Evolutionary conservation across 1,140 invertebrate genomes (phyloP).

Genomic region (Apis dorsata): DNA sequence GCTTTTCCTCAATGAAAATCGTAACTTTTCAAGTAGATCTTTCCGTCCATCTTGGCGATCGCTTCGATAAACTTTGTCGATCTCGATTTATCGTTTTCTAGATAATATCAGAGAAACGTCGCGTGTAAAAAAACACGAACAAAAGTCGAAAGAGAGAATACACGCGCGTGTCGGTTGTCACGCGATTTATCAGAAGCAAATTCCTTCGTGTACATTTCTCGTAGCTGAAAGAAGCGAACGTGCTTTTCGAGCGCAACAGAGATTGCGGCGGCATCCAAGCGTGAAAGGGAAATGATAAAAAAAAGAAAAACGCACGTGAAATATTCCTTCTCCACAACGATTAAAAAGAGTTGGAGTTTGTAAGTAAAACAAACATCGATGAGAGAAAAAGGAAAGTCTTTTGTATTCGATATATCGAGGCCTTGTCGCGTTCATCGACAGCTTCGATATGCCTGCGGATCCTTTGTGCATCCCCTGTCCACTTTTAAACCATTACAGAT

Average conservation of each 20-base stretch:
- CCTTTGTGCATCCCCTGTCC: no score
- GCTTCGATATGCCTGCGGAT: neutral
- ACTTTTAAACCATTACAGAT: neutral
- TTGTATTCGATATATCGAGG: neutral
- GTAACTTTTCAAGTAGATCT: neutral
- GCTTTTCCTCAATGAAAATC: neutral
- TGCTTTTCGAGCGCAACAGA: neutral
- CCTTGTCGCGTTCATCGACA: neutral
- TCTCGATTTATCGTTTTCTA: neutral
- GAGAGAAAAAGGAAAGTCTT: neutral
- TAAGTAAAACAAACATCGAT: neutral
- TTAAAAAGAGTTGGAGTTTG: neutral
- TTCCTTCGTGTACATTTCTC: no score
- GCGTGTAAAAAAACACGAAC: conserved; percentile 5
- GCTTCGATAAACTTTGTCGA: neutral
- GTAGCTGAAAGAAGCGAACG: no score
- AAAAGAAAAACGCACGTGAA: neutral
- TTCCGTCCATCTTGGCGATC: no score
- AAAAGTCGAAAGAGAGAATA: neutral
- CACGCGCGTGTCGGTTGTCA: conserved; percentile 15
- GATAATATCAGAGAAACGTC: neutral
- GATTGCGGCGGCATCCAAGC: neutral
- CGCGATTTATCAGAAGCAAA: neutral
- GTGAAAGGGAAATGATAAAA: neutral
- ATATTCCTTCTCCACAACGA: neutral